A percentile compares a stretch with the other conserved stretches of the same genome.
Conservation (phyloP, 2,113 vertebrate genomes). For the Neomonachus schauinslandi region DNA sequence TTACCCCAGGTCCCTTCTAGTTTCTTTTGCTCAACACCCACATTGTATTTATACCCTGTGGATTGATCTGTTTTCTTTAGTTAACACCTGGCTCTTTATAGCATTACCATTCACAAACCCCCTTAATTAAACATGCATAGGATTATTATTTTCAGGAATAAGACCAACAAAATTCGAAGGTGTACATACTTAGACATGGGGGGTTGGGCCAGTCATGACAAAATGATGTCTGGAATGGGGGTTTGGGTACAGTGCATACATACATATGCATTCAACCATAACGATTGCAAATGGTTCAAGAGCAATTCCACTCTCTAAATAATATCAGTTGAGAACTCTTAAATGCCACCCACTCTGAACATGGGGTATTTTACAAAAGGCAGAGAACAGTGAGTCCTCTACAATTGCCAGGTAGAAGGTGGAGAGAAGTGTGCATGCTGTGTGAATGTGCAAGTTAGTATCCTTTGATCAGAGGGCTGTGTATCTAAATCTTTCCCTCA, state of each 20-base stretch:
- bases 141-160: neutral
- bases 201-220: neutral
- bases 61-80: neutral
- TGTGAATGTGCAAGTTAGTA: neutral
- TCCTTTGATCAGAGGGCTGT: neutral
- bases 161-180: neutral
- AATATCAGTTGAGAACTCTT: neutral
- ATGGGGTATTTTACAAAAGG: neutral
- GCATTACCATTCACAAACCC: neutral
- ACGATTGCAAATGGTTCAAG: neutral
- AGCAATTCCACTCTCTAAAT: neutral
- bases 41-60: neutral
- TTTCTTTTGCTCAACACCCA: neutral
- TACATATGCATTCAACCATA: neutral
- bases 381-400: neutral
- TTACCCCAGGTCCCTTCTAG: neutral
- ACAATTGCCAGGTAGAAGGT: neutral
- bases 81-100: neutral
- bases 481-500: neutral
- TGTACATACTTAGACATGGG: neutral
- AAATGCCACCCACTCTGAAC: slow-evolving; percentile 29
- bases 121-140: neutral
- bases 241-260: neutral
- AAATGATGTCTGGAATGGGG: neutral
- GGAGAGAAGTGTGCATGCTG: neutral